Base-by-base conservation (phyloP, 92 coral and sea anemone genomes). In the Anthopleura xanthogrammica region DNA sequence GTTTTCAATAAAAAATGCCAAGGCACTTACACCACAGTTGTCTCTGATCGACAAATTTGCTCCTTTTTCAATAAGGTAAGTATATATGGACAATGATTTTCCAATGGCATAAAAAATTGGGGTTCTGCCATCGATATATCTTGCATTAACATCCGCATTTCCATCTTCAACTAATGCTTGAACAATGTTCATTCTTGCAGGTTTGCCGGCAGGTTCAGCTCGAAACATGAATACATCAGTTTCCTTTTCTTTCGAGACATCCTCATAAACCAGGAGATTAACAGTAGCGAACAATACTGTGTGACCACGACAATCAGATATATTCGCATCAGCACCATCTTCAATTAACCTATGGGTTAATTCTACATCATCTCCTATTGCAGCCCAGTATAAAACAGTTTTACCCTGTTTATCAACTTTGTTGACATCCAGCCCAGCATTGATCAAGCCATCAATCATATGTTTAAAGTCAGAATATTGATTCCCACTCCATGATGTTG, bases 231-330 rank as follows among this genome's bases (percentile, higher is more conserved):
- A 23, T 7, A 2, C 72, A 5, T 65, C 40, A 65, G 19, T 23
- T 1, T 65, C 72, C 3, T n/a, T 2, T 9, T 16, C 41, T 24
- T 6, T n/a, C 2, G 8, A 7, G 11, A 50, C 11, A 50, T 5
- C 13, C 6, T 60, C 10, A 29, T 29, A 29, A 29, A 29, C 1
- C 65, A 9, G 40, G 20, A 3, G 20, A 1, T n/a, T 5, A 8
- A 65, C 23, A 3, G 87, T 77, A 76, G 40, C 57, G 20, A 62
- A 76, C 43, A 83, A 76, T 4, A 82, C 64, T 0, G 87, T 83
- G 4, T 62, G 60, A 6, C 87, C 87, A 24, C 7, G 5, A 1
- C 5, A 14, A 46, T 60, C 79, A 16, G 12, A 7, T 16, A 42
- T 29, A 23, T 82, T 72, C 20, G 52, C 42, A 40, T 41, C 29